Conservation (phyloP, 1,140 invertebrate genomes). For the Chironomus tepperi region DNA sequence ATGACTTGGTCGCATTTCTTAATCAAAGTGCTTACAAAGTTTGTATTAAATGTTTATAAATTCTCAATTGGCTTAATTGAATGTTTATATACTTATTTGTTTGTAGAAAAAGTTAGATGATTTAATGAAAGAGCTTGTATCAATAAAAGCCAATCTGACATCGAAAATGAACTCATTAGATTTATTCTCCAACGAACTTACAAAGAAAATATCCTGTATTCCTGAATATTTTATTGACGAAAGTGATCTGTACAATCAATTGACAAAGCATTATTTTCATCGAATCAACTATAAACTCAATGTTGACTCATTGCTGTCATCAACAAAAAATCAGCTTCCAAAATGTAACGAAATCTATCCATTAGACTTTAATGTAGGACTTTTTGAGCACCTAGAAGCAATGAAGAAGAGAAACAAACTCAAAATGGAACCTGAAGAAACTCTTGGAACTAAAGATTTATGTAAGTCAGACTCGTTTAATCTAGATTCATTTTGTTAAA, state of each 20-base stretch:
- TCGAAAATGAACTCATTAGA: slow-evolving; percentile 35
- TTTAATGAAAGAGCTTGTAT: slow-evolving; percentile 33
- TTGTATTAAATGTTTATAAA: neutral
- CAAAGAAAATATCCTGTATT: slow-evolving; percentile 36
- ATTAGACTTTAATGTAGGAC: slow-evolving; percentile 65
- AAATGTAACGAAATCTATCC: slow-evolving; percentile 56
- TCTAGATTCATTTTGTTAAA: too few relatives aligned
- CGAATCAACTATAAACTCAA: slow-evolving; percentile 24
- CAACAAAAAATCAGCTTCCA: slow-evolving; percentile 44
- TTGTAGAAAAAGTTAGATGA: slow-evolving; percentile 33
- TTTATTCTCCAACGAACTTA: slow-evolving; percentile 34
- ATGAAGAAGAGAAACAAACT: slow-evolving; percentile 57
- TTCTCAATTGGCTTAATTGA: neutral
- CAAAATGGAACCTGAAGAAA: slow-evolving; percentile 52
- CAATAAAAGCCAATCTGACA: slow-evolving; percentile 34
- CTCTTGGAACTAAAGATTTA: slow-evolving; percentile 52
- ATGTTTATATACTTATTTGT: neutral
- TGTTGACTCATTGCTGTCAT: slow-evolving; percentile 12
- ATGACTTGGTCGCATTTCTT: slow-evolving; percentile 71
- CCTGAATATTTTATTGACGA: slow-evolving; percentile 35
- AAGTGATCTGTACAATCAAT: slow-evolving; percentile 33
- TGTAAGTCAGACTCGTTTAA: slow-evolving; percentile 36
- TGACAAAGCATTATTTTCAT: slow-evolving; percentile 28
- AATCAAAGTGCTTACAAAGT: slow-evolving; percentile 58
- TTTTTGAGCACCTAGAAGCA: slow-evolving; percentile 70